Evolutionary conservation across 2,113 vertebrate genomes (phyloP), one percentile per base, ranked within the genome.

Genomic region (Vidua chalybeata): DNA sequence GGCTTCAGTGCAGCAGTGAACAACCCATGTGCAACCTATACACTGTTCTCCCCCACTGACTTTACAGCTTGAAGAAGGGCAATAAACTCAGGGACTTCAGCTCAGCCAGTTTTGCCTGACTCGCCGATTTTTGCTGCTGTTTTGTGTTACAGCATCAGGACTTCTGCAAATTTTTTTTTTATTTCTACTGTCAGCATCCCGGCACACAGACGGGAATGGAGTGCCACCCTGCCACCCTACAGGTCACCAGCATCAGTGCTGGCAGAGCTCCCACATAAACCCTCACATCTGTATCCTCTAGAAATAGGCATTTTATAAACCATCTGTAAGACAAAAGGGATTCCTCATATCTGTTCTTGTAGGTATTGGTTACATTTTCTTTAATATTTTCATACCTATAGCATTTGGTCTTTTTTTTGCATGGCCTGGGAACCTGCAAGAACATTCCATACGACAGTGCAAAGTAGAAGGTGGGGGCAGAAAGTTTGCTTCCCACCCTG

Each of bases 61-160:
- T 93, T 94, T 83, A 89, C 73, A 92, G 89, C 92, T 89, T 86
- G 89, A 90, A 79, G 46, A 89, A 54, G 93, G 48, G 58, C 37
- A 89, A 76, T 72, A 81, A 86, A 64, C 62, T 46, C 15, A 75
- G 41, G 39, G 62, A 41, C 61, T 89, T 78, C 63, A 72, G 55
- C 75, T 96, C 79, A 92, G 49, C 24, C 48, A 41, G 24, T 87
- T 90, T 61, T 84, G 51, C 59, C 21, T 55, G 39, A 74, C 56
- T 84, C 19, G 4, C 48, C 9, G 15, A 26, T 64, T 76, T 84
- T 76, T 87, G 27, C 27, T 84, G 61, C 39, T 2, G 0, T 55
- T 86, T 56, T 61, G 56, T 56, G 45, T 75, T 84, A n/a, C 37
- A 75, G 72, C 26, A 83, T n/a, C n/a, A 55, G 59, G 48, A 85